phyloP scores from a whole-genome alignment of 2,888 invertebrate genomes.

The Rhyacophila evoluta region DNA sequence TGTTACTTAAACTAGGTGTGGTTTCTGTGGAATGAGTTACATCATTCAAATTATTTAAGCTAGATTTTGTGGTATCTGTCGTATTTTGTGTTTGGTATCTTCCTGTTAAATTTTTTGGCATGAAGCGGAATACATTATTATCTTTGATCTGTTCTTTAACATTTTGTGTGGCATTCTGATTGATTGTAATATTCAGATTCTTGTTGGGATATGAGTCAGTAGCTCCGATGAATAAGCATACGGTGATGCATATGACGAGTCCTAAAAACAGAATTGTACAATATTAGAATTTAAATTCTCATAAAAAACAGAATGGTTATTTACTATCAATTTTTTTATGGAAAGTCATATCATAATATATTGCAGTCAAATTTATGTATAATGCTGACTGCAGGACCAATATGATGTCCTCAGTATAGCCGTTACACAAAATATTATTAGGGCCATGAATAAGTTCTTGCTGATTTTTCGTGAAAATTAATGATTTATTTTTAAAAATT shows the following conservation, averaged over 20 bases:
- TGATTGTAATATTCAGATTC: neutral
- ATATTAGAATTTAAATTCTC: neutral
- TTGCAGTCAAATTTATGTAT: too few species aligned
- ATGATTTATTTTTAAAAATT: too few species aligned
- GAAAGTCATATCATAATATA: too few species aligned
- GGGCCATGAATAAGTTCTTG: too few species aligned
- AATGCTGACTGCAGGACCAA: too few species aligned
- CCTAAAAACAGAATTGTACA: constrained; percentile 37
- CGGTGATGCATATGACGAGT: constrained; percentile 30
- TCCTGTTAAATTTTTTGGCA: constrained; percentile 40
- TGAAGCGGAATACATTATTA: neutral
- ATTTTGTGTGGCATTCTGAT: neutral
- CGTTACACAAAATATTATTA: too few species aligned
- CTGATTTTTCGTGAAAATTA: too few species aligned
- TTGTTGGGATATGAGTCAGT: constrained; percentile 37
- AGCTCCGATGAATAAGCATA: constrained; percentile 31
- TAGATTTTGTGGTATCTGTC: constrained; percentile 28
- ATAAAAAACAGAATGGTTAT: too few species aligned
- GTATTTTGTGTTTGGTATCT: constrained; percentile 39
- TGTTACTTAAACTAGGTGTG: constrained; percentile 33
- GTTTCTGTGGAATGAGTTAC: constrained; percentile 8
- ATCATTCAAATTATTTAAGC: neutral
- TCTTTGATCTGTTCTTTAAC: constrained; percentile 25
- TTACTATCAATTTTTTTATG: too few species aligned
- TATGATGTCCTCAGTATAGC: too few species aligned